These are phyloP conservation scores for Champsocephalus esox DNA, from an alignment of 2,797 vertebrate genomes.

Conservation along the genomic window DNA sequence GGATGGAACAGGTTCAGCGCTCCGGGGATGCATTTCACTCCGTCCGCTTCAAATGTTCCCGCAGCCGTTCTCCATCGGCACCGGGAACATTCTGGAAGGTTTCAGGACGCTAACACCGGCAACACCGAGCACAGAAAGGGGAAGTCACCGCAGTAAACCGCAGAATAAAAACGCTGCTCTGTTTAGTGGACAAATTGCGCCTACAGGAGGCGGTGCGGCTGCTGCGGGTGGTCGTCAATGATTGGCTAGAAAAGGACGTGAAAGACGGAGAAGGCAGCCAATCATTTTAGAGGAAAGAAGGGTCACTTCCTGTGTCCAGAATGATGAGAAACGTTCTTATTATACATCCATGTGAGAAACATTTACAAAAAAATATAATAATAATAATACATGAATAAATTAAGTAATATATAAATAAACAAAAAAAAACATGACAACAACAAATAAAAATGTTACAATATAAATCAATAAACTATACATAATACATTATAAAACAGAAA, in stretches of 20 bases:
- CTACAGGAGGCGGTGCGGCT: conserved; percentile 29
- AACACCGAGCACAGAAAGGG: fast-evolving
- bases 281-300: conserved; percentile 16
- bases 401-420: too few species aligned
- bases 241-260: conserved; percentile 37
- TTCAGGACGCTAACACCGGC: fast-evolving
- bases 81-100: background rate
- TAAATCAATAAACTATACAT: too few species aligned
- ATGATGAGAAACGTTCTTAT: background rate
- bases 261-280: conserved; percentile 31
- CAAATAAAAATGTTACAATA: too few species aligned
- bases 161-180: background rate
- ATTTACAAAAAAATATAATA: too few species aligned
- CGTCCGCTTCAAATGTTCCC: conserved; percentile 8
- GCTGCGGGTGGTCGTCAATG: background rate
- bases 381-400: background rate
- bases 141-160: fast-evolving
- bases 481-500: too few species aligned
- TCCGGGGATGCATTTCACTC: conserved; percentile 61
- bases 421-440: too few species aligned
- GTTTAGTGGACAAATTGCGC: conserved; percentile 4
- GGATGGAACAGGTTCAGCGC: conserved; percentile 67
- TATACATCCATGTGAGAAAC: background rate
- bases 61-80: background rate
- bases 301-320: conserved; percentile 48